Evolutionary conservation across 1,140 invertebrate genomes (phyloP), one percentile per base, ranked within the genome.

Genomic region (Pentalonia nigronervosa): DNA sequence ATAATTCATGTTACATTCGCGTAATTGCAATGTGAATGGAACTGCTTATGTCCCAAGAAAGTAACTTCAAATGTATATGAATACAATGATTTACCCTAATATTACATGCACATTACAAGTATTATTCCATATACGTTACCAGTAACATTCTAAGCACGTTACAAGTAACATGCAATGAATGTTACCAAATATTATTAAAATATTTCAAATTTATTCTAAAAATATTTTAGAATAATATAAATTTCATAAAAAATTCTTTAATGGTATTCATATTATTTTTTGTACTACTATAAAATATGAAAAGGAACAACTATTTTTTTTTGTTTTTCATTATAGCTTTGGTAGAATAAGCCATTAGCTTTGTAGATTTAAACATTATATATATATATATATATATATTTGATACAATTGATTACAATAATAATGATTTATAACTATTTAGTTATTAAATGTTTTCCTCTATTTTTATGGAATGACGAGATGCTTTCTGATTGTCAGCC

Each of bases 1-100:
- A 36, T 48, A 89, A 36, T 34, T 89, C 0, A n/a, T 21, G 87
- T 53, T 21, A 34, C 17, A 89, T 89, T 34, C 14, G n/a, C 17
- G 87, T 89, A 34, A 89, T 34, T 50, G 87, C 34, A 89, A 89
- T 89, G 88, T 56, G 88, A 56, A 90, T 56, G 88, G 34, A 90
- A 90, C 88, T 56, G 88, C 48, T 90, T 90, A 90, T 90, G 88
- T 90, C 50, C 50, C 8, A n/a, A 90, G 20, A 90, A 90, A 90
- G 34, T 90, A 90, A 90, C 88, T 90, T 90, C 0, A 90, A 23
- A 36, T n/a, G 20, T 56, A 34, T 90, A 56, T 90, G 34, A 56
- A 50, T 56, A 56, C n/a, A 56, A 90, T 56, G 9, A 1, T 53
- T 41, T 41, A 25, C 56, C 1, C 17, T 25, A 56, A 56, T 7